Base-by-base conservation (phyloP, 2,113 vertebrate genomes). In the Corythornis madagascariensis region DNA sequence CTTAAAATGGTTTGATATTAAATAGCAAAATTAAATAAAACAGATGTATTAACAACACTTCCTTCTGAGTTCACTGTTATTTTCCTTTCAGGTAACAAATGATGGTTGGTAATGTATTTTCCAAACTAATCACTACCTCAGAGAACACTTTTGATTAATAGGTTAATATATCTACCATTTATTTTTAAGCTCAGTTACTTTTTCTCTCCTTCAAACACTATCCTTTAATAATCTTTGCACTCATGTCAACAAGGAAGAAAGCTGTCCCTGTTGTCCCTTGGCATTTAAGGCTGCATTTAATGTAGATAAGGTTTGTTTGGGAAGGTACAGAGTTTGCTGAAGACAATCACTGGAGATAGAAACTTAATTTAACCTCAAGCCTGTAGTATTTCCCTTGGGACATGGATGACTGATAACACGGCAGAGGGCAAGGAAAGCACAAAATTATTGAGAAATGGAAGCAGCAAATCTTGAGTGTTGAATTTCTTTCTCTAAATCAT, bases 321-420 rank as follows among this genome's bases (percentile, higher is more conserved):
- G 88, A 94, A 94, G 1, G 7, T 66, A 91, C 48, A 94, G 75
- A 60, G 72, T 89, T 97, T 97, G 90, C 91, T 90, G 96, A 93
- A 97, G 94, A 97, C 95, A 93, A 97, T 97, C 95, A 89, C 95
- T 92, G 53, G 91, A 94, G 95, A 96, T 86, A 96, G 93, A 90
- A 95, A 94, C 96, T 97, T 97, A 97, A 97, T 97, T 97, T 97
- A 97, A 97, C 97, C 95, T 95, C 93, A 77, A 91, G 91, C 83
- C 94, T 94, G 90, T 76, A 95, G 89, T 94, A 94, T 96, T 96
- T 98, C 97, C 96, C 94, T 63, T 66, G 94, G 83, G 97, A 95
- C 47, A 45, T 0, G 21, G 91, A 97, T 97, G 95, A 96, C 97
- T 95, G 97, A 97, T 97, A 97, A 97, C 87, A 92, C 10, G 11